Evolutionary conservation across 2,113 vertebrate species (phyloP).

Genomic region (Mesitornis unicolor): DNA sequence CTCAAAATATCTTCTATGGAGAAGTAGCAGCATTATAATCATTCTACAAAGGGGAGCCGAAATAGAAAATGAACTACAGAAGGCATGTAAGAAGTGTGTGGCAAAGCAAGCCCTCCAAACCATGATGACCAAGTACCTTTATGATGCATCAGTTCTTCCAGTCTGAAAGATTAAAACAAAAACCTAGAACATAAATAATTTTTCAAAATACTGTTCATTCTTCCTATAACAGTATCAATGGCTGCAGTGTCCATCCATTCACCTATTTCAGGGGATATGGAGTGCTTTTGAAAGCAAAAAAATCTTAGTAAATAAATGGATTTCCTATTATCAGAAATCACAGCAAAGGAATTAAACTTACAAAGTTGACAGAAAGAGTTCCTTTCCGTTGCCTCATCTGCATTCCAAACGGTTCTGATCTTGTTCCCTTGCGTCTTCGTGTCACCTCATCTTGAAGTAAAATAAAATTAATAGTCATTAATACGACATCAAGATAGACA

Average conservation of each 20-base stretch:
- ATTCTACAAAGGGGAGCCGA: not conserved
- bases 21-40: not conserved
- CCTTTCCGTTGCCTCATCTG: conserved; percentile 97
- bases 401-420: conserved; percentile 92
- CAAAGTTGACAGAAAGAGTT: conserved; percentile 93
- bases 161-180: not conserved
- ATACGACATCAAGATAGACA: not conserved
- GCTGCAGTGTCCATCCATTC: not conserved
- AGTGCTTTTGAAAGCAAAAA: fast-evolving
- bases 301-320: not conserved
- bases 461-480: not conserved
- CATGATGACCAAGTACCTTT: not conserved
- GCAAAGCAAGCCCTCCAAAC: not conserved
- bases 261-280: fast-evolving
- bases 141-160: not conserved
- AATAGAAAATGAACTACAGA: not conserved
- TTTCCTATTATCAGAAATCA: not conserved
- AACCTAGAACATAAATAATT: not conserved
- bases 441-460: conserved; percentile 75
- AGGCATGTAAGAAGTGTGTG: not conserved
- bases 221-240: not conserved
- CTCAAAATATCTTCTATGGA: not conserved
- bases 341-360: conserved; percentile 75
- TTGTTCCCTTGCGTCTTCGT: conserved; percentile 81
- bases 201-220: not conserved